A percentile compares a stretch with the other conserved stretches of the same genome.
phyloP scores from a whole-genome alignment of 2,888 invertebrate genomes.

The Teinopalpus imperialis region DNA sequence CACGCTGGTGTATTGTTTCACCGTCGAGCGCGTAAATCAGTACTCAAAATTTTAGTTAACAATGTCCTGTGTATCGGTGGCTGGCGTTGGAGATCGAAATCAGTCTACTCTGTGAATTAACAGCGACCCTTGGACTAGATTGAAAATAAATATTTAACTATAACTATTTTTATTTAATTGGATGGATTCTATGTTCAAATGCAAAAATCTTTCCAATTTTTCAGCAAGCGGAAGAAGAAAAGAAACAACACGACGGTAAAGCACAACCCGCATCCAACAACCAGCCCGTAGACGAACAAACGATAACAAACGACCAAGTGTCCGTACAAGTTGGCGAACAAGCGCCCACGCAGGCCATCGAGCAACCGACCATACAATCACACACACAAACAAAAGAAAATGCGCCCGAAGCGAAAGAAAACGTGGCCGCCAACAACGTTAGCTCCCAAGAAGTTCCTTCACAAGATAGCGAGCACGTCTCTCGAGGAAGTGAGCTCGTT shows the following conservation, averaged over 20 bases:
- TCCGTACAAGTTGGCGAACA: conserved; percentile 1
- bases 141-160: no score
- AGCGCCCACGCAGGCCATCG: not conserved
- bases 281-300: not conserved
- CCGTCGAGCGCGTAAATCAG: no score
- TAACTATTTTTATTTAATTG: no score
- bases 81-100: no score
- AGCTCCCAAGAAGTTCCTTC: not conserved
- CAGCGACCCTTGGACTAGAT: no score
- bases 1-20: no score
- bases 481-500: not conserved
- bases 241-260: conserved; percentile 56
- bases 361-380: conserved; percentile 3
- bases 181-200: no score
- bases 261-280: conserved; percentile 25
- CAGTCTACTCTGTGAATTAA: no score
- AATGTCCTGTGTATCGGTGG: no score
- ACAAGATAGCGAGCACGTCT: not conserved
- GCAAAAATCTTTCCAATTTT: no score
- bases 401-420: not conserved
- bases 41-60: not conserved
- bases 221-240: conserved; percentile 71
- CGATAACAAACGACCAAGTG: conserved; percentile 2
- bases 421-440: no score
- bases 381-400: not conserved